Percentiles rank a stretch among this genome's conserved stretches.
These are phyloP conservation scores for Caenorhabditis panamensis DNA, from an alignment of 2,888 invertebrate species.

Conservation along the genomic window DNA sequence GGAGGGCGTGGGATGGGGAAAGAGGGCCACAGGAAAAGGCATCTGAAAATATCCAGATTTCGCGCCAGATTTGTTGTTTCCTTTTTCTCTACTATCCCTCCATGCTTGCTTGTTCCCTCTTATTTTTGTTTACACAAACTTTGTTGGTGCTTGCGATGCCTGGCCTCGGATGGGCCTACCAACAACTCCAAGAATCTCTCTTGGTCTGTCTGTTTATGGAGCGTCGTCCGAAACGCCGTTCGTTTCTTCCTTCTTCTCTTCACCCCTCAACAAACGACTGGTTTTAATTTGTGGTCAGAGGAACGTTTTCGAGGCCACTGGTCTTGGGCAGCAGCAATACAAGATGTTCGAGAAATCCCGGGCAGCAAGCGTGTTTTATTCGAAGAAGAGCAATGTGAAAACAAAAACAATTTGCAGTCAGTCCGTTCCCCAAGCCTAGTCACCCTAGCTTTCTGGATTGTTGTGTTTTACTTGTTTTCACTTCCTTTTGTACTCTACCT, in stretches of 20 bases:
- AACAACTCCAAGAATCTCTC: not conserved
- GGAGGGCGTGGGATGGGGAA: not conserved
- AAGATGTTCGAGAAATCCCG: not conserved
- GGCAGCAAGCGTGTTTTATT: not conserved
- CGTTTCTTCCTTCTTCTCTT: no score
- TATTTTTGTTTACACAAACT: constrained; percentile 59
- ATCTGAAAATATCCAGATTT: constrained; percentile 52
- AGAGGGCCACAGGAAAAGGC: not conserved
- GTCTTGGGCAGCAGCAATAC: constrained; percentile 8
- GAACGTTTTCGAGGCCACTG: not conserved
- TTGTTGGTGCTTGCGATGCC: constrained; percentile 37
- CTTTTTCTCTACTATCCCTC: not conserved
- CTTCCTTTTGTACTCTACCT: not conserved
- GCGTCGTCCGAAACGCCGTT: constrained; percentile 7
- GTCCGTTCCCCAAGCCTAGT: not conserved
- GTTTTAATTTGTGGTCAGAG: constrained; percentile 43
- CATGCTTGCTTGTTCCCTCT: not conserved
- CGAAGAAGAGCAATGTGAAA: constrained; percentile 25
- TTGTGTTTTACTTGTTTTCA: not conserved
- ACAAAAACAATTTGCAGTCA: constrained; percentile 42
- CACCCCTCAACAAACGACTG: constrained; percentile 30
- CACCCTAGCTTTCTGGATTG: not conserved
- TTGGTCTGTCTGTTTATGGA: constrained; percentile 45
- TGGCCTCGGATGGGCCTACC: not conserved
- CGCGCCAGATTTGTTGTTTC: constrained; percentile 3